Evolutionary conservation across 2,888 invertebrate genomes (phyloP).

Genomic region (Anorthoa munda): DNA sequence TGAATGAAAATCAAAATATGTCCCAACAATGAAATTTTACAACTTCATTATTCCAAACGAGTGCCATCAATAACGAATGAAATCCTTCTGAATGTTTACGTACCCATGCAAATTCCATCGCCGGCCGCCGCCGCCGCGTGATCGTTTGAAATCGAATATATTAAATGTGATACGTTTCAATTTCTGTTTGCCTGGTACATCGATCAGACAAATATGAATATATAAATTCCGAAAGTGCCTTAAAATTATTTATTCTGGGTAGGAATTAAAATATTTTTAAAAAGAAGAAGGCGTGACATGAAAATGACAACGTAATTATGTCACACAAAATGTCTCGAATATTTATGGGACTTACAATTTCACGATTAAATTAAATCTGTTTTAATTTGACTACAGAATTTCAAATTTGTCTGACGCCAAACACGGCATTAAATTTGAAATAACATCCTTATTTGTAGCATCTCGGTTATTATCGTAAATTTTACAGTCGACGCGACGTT

Average conservation of each 20-base stretch:
- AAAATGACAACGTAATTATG: neutral
- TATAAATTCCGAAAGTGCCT: slow-evolving; percentile 35
- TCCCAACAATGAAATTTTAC: slow-evolving; percentile 20
- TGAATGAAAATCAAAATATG: slow-evolving; percentile 27
- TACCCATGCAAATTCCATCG: slow-evolving; percentile 45
- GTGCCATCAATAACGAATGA: slow-evolving; percentile 53
- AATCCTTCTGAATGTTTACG: slow-evolving; percentile 47
- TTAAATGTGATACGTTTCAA: slow-evolving; percentile 47
- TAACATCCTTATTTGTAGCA: neutral
- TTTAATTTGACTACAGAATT: neutral
- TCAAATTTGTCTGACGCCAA: neutral
- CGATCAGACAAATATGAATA: slow-evolving; percentile 53
- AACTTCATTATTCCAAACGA: slow-evolving; percentile 32
- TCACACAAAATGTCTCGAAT: neutral
- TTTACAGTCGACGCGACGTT: neutral
- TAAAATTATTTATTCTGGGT: neutral
- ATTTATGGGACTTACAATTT: slow-evolving; percentile 9
- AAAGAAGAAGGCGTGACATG: neutral
- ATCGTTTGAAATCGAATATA: slow-evolving; percentile 47
- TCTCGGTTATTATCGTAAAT: neutral
- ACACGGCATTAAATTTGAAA: neutral
- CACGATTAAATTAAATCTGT: neutral
- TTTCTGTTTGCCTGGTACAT: slow-evolving; percentile 62
- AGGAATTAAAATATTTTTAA: neutral
- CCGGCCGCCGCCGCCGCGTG: slow-evolving; percentile 24